A percentile compares a stretch with the other conserved stretches of the same genome.
These are phyloP conservation scores for Leptoclinus maculatus DNA, from an alignment of 2,797 vertebrate species.

Conservation along the genomic window DNA sequence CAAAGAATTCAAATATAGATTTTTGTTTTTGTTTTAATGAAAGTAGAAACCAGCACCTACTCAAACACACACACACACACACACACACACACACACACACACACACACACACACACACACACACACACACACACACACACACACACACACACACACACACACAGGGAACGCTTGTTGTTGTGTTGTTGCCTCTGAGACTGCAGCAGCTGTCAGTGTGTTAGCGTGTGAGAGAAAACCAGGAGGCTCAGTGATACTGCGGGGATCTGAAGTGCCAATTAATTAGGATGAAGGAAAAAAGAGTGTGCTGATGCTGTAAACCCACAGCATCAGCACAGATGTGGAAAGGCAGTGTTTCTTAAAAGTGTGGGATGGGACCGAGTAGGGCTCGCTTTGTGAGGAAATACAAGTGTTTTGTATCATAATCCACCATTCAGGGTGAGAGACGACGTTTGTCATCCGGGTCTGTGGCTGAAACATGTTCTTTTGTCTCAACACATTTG, in stretches of 20 bases:
- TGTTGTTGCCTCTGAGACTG: constrained; percentile 69
- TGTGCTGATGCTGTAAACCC: constrained; percentile 44
- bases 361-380: constrained; percentile 8
- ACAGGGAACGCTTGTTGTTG: constrained; percentile 22
- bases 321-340: constrained; percentile 55
- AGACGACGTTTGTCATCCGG: background rate
- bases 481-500: background rate
- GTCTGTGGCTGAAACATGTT: background rate
- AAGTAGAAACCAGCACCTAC: background rate
- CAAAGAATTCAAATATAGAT: background rate
- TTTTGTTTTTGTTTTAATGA: background rate
- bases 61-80: background rate
- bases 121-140: background rate
- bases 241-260: constrained; percentile 68
- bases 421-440: background rate
- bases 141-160: constrained; percentile 20
- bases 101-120: constrained; percentile 12
- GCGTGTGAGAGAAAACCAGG: constrained; percentile 69
- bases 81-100: background rate
- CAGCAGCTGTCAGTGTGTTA: constrained; percentile 80
- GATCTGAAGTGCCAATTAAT: constrained; percentile 80
- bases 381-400: background rate
- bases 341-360: constrained; percentile 26
- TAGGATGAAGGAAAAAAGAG: constrained; percentile 68
- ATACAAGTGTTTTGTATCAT: background rate